Evolutionary conservation across 1,140 invertebrate species (phyloP), one percentile per base, ranked within the genome.

Genomic region (Caenorhabditis brenneri): DNA sequence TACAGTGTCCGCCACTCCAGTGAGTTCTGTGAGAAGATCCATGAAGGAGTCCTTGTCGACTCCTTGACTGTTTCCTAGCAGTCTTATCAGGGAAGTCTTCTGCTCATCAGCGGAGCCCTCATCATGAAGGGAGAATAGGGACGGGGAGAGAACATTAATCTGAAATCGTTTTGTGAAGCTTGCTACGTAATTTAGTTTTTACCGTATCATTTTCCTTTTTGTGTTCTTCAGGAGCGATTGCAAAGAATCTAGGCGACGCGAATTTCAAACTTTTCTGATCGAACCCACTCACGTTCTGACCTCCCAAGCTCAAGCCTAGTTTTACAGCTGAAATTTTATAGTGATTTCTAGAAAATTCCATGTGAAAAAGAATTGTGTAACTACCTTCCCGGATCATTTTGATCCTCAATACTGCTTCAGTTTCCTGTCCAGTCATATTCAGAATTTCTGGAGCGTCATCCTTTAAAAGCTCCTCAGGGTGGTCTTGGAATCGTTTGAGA

Each of bases 111-210:
- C 83, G 51, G 42, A 29, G 0, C 87, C 87, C 7, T 88, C 86
- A 15, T 87, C 60, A 46, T 88, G 87, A 39, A 88, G 85, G 16
- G 79, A 81, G 29, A 88, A 88, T 6, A 88, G 74, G 3, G 87
- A 88, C 0, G 87, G 87, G 15, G 87, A 88, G 31, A 88, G 79
- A 12, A 88, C 33, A 27, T 84, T 85, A 39, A 88, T 27, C 87
- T 88, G 83, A 79, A 24, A 16, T 1, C 10, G 81, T 12, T 22
- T 19, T 15, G 10, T n/a, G n/a, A n/a, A n/a, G n/a, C n/a, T n/a
- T n/a, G n/a, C n/a, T n/a, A n/a, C n/a, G n/a, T n/a, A n/a, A n/a
- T 69, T 19, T 49, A 19, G 29, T 2, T 42, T 2, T 42, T 15
- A 86, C 81, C 16, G 51, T 82, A 19, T 36, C 29, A 24, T 86